Conservation (phyloP, 2,797 vertebrate species). For the Sitta carolinensis region DNA sequence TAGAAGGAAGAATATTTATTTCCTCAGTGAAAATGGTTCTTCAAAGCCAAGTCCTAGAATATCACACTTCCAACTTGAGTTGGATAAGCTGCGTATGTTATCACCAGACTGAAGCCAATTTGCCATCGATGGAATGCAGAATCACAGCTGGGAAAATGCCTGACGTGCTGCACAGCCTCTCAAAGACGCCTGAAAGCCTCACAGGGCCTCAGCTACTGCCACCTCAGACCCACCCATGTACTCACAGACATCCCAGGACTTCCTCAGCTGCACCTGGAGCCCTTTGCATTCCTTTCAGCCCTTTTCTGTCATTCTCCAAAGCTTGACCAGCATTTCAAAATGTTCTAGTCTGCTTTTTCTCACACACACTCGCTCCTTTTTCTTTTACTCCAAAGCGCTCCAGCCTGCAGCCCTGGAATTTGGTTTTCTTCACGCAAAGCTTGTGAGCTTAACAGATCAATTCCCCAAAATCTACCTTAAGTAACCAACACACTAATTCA, state of each 20-base stretch:
- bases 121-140: not conserved
- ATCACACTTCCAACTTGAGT: not conserved
- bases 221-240: not conserved
- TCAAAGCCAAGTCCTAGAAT: not conserved
- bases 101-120: not conserved
- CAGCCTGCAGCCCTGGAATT: not conserved
- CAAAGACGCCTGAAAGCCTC: not conserved
- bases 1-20: not conserved
- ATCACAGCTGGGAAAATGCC: not conserved
- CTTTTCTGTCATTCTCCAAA: not conserved
- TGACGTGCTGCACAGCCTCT: not conserved
- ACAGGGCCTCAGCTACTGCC: not conserved
- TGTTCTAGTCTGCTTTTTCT: not conserved
- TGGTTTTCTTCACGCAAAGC: not conserved
- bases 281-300: not conserved
- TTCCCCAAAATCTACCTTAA: not conserved
- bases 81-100: not conserved
- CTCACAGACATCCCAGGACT: not conserved
- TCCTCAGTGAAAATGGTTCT: not conserved
- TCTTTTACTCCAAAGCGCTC: not conserved
- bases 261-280: not conserved
- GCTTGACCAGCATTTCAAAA: not conserved
- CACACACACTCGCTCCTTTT: not conserved
- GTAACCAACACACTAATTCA: not conserved
- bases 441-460: not conserved